Base-by-base conservation (phyloP, 2,797 vertebrate genomes). In the Steatocranus sp. region DNA sequence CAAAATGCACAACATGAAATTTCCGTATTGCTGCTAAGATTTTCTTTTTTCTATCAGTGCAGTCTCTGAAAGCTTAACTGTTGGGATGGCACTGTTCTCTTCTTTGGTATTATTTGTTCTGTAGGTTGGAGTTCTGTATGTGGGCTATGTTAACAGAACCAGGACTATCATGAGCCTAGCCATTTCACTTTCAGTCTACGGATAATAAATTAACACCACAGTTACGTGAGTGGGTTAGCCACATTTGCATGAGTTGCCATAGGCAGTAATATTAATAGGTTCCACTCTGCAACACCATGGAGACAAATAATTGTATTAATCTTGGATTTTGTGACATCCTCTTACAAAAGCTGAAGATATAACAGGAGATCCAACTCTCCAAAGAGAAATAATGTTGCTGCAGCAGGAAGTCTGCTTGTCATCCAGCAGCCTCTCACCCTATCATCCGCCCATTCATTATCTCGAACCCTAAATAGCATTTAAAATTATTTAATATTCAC, bases 381-480 rank as follows among this genome's bases (percentile, higher is more conserved):
- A 63, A 53, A 75, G 23, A 30, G n/a, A 76, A 79, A 49, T 38
- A 78, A 74, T 11, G n/a, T 53, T 38, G 43, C 34, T 12, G 61
- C 53, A 41, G 83, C 75, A 51, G 68, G 79, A 78, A 61, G 79
- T 34, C 73, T 41, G 9, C 41, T 75, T 17, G 30, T 61, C 15
- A 77, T 73, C 82, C 38, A 83, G 15, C 56, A 77, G 80, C 70
- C 17, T 84, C 58, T 87, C 77, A 74, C 49, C 78, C n/a, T 0
- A 58, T 66, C 74, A 56, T 5, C 43, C 41, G 53, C 78, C 48
- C 23, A 48, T 77, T 88, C 63, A 87, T 90, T 81, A 86, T 68
- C 81, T 82, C n/a, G 0, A 80, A 83, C 53, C 78, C 49, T 86
- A 74, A 88, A 90, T 79, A 82, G 74, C 74, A 70, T 88, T 89